phyloP scores from a whole-genome alignment of 2,113 vertebrate genomes.

The Sylvia atricapilla region DNA sequence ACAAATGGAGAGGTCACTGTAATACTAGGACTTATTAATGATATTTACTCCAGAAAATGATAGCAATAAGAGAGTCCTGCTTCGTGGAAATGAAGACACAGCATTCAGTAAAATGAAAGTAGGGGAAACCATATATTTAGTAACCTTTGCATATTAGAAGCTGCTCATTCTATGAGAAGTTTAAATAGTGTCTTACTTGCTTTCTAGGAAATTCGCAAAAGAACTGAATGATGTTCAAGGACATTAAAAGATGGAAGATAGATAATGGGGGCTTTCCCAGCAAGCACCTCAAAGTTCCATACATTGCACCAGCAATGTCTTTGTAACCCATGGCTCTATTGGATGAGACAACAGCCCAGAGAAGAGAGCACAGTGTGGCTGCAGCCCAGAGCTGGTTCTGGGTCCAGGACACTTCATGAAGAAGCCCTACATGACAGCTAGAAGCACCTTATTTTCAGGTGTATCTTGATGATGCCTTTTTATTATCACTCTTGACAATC shows the following conservation, averaged over 20 bases:
- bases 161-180: neutral
- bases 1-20: neutral
- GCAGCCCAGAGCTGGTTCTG: neutral
- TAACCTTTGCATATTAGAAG: neutral
- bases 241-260: neutral
- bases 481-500: neutral
- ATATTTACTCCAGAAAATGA: neutral
- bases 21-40: neutral
- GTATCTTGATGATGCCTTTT: neutral
- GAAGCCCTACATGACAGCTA: neutral
- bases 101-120: neutral
- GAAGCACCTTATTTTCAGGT: neutral
- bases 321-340: accelerated
- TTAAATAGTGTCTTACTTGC: neutral
- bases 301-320: neutral
- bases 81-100: neutral
- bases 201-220: neutral
- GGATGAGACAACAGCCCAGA: neutral
- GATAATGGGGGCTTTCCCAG: neutral
- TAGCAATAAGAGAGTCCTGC: neutral
- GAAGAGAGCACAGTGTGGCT: neutral
- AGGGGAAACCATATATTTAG: neutral
- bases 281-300: neutral
- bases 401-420: neutral
- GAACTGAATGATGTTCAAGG: neutral